Percentiles rank a stretch among this genome's conserved stretches.
These are phyloP conservation scores for Pogonomyrmex barbatus DNA, from an alignment of 1,140 invertebrate genomes.

Conservation along the genomic window DNA sequence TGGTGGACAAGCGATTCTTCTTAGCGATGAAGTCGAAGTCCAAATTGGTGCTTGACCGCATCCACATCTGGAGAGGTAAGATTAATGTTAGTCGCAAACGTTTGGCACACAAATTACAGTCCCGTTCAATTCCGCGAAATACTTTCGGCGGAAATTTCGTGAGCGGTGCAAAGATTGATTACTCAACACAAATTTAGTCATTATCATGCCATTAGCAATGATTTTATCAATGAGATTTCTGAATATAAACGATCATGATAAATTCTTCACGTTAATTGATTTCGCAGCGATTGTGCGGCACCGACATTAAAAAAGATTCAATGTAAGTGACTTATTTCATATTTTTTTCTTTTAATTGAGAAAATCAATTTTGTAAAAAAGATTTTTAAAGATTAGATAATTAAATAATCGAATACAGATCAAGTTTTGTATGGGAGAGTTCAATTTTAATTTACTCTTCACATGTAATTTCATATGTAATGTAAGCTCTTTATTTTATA, in stretches of 20 bases:
- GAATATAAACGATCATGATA: background rate
- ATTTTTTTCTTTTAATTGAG: background rate
- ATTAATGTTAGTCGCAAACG: constrained; percentile 43
- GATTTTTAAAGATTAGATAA: background rate
- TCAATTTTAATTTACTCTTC: background rate
- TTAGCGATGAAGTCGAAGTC: constrained; percentile 32
- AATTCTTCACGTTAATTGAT: background rate
- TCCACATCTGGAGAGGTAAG: constrained; percentile 25
- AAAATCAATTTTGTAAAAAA: background rate
- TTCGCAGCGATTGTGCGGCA: background rate
- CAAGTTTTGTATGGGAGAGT: background rate
- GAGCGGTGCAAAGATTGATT: constrained; percentile 22
- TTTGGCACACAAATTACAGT: constrained; percentile 44
- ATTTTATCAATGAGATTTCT: background rate
- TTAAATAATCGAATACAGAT: background rate
- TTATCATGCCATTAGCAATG: background rate
- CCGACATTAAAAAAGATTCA: background rate
- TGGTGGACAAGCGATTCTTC: constrained; percentile 29
- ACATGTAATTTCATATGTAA: background rate
- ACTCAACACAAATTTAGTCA: constrained; percentile 13
- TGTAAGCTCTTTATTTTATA: background rate
- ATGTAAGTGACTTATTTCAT: background rate
- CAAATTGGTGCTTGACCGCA: constrained; percentile 14
- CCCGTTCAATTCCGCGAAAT: constrained; percentile 8
- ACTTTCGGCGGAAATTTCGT: constrained; percentile 2